Percentiles rank a stretch among this genome's conserved stretches.
phyloP scores from a whole-genome alignment of 2,113 vertebrate species.

The Chamaetylas fuelleborni region DNA sequence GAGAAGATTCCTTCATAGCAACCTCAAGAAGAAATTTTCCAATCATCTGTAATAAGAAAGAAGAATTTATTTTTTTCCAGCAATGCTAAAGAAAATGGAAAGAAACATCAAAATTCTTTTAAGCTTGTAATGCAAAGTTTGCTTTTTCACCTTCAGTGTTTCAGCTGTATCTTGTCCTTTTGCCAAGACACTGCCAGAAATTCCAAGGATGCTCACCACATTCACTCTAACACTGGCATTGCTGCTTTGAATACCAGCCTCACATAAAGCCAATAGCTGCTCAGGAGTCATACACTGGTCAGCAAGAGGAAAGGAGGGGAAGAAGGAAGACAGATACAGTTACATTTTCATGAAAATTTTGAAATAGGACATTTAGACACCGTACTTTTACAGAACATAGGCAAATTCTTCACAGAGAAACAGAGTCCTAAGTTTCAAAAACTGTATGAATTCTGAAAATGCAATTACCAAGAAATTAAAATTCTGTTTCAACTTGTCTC shows the following conservation, averaged over 20 bases:
- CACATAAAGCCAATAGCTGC: conserved; percentile 88
- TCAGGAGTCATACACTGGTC: conserved; percentile 86
- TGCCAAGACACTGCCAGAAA: conserved; percentile 90
- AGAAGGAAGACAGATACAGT: not conserved
- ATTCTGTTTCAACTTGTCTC: not conserved
- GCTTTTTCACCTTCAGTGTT: conserved; percentile 84
- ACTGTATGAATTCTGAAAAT: not conserved
- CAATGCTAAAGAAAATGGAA: not conserved
- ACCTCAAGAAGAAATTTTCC: conserved; percentile 89
- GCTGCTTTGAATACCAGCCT: conserved; percentile 80
- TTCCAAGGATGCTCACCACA: conserved; percentile 89
- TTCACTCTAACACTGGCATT: conserved; percentile 87
- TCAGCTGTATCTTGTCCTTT: conserved; percentile 82
- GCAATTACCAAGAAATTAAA: not conserved
- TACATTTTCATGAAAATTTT: not conserved
- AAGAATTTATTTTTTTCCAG: not conserved
- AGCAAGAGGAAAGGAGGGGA: not conserved
- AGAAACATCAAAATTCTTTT: not conserved
- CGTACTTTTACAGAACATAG: not conserved
- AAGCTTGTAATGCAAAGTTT: not conserved
- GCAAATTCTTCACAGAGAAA: not conserved
- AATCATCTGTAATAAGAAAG: conserved; percentile 79
- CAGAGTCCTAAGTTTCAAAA: not conserved
- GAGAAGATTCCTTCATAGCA: conserved; percentile 81
- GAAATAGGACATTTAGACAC: not conserved